Conservation (phyloP, 2,888 invertebrate genomes). For the Itoplectis maculator region DNA sequence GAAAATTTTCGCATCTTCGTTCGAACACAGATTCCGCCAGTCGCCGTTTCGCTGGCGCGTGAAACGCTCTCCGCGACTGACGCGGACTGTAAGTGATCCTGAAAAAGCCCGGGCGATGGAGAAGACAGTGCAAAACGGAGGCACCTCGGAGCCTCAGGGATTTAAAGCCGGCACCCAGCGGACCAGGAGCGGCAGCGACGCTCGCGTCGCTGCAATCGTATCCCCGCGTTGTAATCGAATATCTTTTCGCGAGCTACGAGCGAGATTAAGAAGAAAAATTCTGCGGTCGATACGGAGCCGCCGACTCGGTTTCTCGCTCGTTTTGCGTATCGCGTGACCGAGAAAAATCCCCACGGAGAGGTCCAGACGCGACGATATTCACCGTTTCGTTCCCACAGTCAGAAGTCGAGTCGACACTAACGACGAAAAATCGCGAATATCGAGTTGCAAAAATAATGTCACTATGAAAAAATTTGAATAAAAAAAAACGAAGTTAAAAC, state of each 20-base stretch:
- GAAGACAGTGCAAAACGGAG: constrained; percentile 21
- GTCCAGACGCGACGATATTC: constrained; percentile 43
- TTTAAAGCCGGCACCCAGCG: constrained; percentile 18
- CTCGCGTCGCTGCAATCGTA: constrained; percentile 74
- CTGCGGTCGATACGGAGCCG: constrained; percentile 70
- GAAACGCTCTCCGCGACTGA: constrained; percentile 25
- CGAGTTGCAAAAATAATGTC: background rate
- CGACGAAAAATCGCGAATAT: background rate
- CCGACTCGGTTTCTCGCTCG: constrained; percentile 62
- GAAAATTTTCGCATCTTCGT: background rate
- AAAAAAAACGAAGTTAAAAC: too few species aligned
- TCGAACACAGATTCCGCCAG: constrained; percentile 25
- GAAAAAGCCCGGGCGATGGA: constrained; percentile 34
- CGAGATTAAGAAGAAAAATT: constrained; percentile 72
- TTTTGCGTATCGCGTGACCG: constrained; percentile 72
- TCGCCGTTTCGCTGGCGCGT: constrained; percentile 2
- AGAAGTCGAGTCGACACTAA: background rate
- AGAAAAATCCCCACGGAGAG: constrained; percentile 59
- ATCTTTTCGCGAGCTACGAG: constrained; percentile 65
- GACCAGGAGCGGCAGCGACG: too few species aligned
- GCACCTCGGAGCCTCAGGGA: constrained; percentile 1
- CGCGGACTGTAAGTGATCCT: constrained; percentile 52
- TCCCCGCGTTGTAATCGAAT: constrained; percentile 74
- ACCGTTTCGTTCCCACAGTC: constrained; percentile 5
- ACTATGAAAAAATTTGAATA: background rate